phyloP scores from a whole-genome alignment of 1,140 invertebrate species.

The Prorops nasuta region DNA sequence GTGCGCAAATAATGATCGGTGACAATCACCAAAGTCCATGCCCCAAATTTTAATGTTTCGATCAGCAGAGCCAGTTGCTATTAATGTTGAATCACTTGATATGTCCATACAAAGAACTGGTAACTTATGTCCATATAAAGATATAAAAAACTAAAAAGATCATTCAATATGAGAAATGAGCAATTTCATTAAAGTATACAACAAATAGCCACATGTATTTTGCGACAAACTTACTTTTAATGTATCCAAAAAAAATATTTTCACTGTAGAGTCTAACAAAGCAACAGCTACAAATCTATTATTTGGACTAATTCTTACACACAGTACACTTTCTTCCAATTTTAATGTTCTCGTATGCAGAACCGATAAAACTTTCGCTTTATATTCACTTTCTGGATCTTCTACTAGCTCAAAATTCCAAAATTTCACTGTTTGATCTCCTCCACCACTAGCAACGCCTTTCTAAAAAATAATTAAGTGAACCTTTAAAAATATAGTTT shows the following conservation, averaged over 20 bases:
- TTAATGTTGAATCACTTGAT: slow-evolving; percentile 83
- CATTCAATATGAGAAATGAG: neutral
- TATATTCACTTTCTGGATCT: slow-evolving; percentile 62
- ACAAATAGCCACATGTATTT: neutral
- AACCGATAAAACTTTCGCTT: slow-evolving; percentile 75
- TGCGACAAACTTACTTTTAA: slow-evolving; percentile 70
- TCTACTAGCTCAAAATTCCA: slow-evolving; percentile 89
- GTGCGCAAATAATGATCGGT: slow-evolving; percentile 85
- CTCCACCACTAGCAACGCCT: slow-evolving; percentile 82
- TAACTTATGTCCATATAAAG: slow-evolving; percentile 94
- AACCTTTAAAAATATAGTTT: slow-evolving; percentile 17
- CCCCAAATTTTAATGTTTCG: slow-evolving; percentile 98
- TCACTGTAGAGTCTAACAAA: slow-evolving; percentile 89
- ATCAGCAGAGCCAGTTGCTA: slow-evolving; percentile 93
- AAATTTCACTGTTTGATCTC: slow-evolving; percentile 88
- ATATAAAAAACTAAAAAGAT: slow-evolving; percentile 82
- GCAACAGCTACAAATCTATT: slow-evolving; percentile 86
- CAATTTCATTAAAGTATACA: neutral
- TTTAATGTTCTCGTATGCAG: slow-evolving; percentile 79
- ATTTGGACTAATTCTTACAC: slow-evolving; percentile 82
- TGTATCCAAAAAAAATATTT: slow-evolving; percentile 92
- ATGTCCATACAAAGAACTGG: slow-evolving; percentile 94
- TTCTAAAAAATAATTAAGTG: slow-evolving; percentile 60
- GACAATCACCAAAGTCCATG: slow-evolving; percentile 97
- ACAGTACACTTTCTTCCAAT: slow-evolving; percentile 83